A percentile compares a stretch with the other conserved stretches of the same genome.
phyloP scores from a whole-genome alignment of 2,113 vertebrate species.

The Brachyistius frenatus region DNA sequence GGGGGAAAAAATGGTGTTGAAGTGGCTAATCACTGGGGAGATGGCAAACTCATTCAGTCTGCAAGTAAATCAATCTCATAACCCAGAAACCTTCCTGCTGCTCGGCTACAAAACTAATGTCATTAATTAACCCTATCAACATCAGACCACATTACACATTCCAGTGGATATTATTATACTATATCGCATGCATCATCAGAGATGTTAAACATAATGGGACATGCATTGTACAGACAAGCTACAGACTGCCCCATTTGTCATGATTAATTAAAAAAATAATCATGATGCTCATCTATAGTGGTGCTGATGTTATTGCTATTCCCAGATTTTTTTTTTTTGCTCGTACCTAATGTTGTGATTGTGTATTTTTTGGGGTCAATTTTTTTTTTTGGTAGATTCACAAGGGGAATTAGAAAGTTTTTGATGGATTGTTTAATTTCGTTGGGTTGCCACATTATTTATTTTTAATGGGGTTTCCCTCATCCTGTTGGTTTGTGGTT shows the following conservation, averaged over 20 bases:
- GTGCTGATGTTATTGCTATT: not conserved
- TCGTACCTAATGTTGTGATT: no score
- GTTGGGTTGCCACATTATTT: not conserved
- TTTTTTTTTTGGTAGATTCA: no score
- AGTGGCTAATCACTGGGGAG: constrained; percentile 32
- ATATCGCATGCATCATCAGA: not conserved
- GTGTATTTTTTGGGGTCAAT: no score
- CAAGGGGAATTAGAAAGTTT: no score
- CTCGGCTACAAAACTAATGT: constrained; percentile 29
- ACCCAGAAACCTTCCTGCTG: constrained; percentile 33
- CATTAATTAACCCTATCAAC: constrained; percentile 35
- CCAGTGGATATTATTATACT: constrained; percentile 21
- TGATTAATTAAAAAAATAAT: no score
- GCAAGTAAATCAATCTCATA: constrained; percentile 29
- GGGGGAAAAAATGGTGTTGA: constrained; percentile 3
- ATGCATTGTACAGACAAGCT: not conserved
- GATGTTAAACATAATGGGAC: constrained; percentile 10
- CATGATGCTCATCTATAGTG: not conserved
- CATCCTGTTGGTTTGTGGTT: not conserved
- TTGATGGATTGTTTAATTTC: not conserved
- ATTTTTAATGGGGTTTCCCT: not conserved
- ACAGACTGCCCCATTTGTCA: not conserved
- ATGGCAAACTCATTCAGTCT: constrained; percentile 18
- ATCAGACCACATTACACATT: constrained; percentile 21
- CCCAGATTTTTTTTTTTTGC: no score